These are phyloP conservation scores for Ovibos moschatus DNA, from an alignment of 2,113 vertebrate genomes.

Conservation along the genomic window DNA sequence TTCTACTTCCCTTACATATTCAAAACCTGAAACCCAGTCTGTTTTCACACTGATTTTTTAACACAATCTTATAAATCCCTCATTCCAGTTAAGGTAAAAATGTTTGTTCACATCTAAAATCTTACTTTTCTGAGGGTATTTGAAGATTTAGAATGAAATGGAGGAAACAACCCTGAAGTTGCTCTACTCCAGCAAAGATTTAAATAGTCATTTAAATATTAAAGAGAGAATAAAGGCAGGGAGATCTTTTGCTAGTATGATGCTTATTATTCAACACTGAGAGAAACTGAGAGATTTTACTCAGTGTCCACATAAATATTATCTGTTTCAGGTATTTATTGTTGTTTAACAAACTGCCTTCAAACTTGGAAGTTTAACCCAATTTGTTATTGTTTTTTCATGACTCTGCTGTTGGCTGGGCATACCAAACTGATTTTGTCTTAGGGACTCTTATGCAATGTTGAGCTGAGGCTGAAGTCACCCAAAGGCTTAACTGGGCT, in stretches of 20 bases:
- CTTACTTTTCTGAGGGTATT: background rate
- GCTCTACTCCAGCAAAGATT: background rate
- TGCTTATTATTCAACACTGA: background rate
- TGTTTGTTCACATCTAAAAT: background rate
- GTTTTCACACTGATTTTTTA: background rate
- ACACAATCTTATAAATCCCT: background rate
- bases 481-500: background rate
- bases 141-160: background rate
- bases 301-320: background rate
- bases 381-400: background rate
- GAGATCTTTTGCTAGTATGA: background rate
- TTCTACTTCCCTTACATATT: background rate
- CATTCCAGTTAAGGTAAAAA: background rate
- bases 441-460: background rate
- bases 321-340: background rate
- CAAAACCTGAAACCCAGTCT: background rate
- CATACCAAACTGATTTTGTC: background rate
- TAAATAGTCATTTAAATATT: background rate
- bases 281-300: background rate
- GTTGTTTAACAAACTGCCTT: background rate
- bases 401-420: background rate
- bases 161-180: background rate
- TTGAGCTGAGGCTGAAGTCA: background rate
- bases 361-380: background rate
- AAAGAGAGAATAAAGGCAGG: background rate